phyloP scores from a whole-genome alignment of 2,797 vertebrate genomes.

The Rhyacichthys aspro region DNA sequence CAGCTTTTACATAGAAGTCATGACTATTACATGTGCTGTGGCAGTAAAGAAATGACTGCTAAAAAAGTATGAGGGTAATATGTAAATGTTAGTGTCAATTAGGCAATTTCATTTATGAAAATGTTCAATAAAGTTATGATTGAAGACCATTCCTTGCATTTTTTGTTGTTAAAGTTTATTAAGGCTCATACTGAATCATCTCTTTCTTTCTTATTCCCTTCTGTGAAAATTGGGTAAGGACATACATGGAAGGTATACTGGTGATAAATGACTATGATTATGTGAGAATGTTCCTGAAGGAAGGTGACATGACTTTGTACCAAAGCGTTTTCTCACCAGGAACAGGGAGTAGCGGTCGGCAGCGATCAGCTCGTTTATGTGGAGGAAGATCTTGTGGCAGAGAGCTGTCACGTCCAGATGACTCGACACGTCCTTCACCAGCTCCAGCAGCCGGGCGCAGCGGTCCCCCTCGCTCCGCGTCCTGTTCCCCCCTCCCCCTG shows the following conservation, averaged over 20 bases:
- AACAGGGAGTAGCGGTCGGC: constrained; percentile 97
- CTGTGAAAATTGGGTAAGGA: no score
- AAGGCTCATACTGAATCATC: no score
- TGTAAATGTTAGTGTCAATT: no score
- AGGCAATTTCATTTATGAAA: no score
- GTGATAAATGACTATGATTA: neutral
- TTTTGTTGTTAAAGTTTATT: no score
- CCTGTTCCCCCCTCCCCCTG: neutral
- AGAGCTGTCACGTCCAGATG: constrained; percentile 94
- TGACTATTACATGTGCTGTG: no score
- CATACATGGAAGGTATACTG: no score
- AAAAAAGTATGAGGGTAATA: neutral
- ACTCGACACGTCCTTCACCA: constrained; percentile 96
- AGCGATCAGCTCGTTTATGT: constrained; percentile 93
- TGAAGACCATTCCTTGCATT: no score
- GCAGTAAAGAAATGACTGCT: neutral
- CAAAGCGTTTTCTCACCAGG: constrained; percentile 76
- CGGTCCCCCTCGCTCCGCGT: constrained; percentile 72
- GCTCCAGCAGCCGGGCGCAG: constrained; percentile 91
- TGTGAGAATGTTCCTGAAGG: neutral
- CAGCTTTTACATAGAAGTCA: no score
- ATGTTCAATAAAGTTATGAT: no score
- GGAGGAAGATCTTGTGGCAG: constrained; percentile 97
- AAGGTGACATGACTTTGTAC: neutral
- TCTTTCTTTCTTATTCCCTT: no score